Evolutionary conservation across 35 echinoderm and acorn worm species (phyloP).

Genomic region (Apostichopus californicus): DNA sequence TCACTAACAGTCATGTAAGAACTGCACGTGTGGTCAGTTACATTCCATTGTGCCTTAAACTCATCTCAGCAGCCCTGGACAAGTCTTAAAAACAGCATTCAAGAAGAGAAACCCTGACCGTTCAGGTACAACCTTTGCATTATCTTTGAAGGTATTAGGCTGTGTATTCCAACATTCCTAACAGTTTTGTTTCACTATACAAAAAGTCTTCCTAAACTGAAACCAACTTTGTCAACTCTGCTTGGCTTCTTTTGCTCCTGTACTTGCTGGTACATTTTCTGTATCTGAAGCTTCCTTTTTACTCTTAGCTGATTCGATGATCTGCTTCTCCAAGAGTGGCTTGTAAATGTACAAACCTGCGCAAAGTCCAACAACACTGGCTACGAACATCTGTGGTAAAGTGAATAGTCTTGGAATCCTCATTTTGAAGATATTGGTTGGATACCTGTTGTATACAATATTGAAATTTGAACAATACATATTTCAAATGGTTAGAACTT

Average conservation of each 20-base stretch:
- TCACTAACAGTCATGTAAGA: too few species aligned
- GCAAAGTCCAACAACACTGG: not conserved
- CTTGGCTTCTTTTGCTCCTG: not conserved
- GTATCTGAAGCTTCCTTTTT: not conserved
- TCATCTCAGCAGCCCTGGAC: too few species aligned
- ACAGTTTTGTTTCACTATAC: not conserved
- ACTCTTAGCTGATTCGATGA: not conserved
- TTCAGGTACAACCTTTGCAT: not conserved
- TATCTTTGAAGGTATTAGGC: not conserved
- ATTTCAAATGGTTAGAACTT: too few species aligned
- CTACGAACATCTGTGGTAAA: constrained; percentile 23
- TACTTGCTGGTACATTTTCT: not conserved
- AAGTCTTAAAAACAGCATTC: not conserved
- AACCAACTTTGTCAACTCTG: not conserved
- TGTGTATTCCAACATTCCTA: not conserved
- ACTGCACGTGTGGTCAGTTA: too few species aligned
- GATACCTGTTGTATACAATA: too few species aligned
- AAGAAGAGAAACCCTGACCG: not conserved
- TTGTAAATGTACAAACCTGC: constrained; percentile 35
- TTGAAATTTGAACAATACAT: too few species aligned
- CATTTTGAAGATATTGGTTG: not conserved
- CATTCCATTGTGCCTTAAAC: too few species aligned
- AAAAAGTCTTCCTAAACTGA: not conserved
- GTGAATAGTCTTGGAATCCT: constrained; percentile 28
- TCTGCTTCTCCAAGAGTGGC: constrained; percentile 32